phyloP scores from a whole-genome alignment of 2,888 invertebrate species.

The Drosophila neonasuta region DNA sequence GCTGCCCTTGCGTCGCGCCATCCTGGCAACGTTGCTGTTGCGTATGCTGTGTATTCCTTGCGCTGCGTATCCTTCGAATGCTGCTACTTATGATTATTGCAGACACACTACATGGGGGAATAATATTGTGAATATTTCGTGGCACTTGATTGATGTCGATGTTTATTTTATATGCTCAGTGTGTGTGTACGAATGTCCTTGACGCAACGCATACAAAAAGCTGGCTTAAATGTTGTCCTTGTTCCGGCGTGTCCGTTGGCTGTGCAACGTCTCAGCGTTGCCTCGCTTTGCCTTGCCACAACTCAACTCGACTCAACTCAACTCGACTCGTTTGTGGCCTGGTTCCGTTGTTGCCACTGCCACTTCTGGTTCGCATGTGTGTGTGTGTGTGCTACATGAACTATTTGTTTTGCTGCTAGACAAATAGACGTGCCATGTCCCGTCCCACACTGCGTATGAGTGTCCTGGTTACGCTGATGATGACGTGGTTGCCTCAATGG shows the following conservation, averaged over 20 bases:
- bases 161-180: conserved; percentile 40
- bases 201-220: conserved; percentile 16
- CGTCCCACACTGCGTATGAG: conserved; percentile 24
- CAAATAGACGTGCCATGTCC: conserved; percentile 32
- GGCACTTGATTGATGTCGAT: conserved; percentile 65
- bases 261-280: conserved; percentile 15
- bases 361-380: conserved; percentile 4
- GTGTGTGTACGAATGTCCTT: conserved; percentile 33
- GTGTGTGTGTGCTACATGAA: conserved; percentile 2
- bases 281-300: too few relatives aligned
- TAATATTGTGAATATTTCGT: conserved; percentile 13
- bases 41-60: conserved; percentile 27
- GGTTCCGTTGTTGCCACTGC: conserved; percentile 34
- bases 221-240: conserved; percentile 17
- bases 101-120: conserved; percentile 30
- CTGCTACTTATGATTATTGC: conserved; percentile 25
- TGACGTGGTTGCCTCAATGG: conserved; percentile 40
- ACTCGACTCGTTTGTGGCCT: conserved; percentile 35
- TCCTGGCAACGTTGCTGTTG: conserved; percentile 23
- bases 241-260: neutral
- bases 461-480: conserved; percentile 23
- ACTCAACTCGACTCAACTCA: conserved; percentile 8
- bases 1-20: conserved; percentile 79
- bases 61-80: neutral
- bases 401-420: conserved; percentile 33